Percentiles rank a stretch among this genome's conserved stretches.
Conservation (phyloP, 2,888 invertebrate genomes). For the Drosophila phalerata region DNA sequence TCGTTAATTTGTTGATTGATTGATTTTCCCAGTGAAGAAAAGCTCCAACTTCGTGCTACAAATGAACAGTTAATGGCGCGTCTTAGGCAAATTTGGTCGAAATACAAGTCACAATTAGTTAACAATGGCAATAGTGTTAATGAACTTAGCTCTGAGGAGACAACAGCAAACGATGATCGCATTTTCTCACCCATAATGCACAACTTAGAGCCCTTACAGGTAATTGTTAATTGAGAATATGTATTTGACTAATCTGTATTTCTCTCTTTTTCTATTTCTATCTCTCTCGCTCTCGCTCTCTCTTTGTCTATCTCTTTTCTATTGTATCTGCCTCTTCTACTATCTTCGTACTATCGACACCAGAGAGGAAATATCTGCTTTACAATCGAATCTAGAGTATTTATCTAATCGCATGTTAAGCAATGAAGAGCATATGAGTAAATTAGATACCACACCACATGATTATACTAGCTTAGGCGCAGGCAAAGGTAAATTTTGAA, state of each 20-base stretch:
- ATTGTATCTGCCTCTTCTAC: conserved; percentile 30
- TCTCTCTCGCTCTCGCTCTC: conserved; percentile 42
- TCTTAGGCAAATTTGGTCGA: conserved; percentile 84
- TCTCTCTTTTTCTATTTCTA: conserved; percentile 33
- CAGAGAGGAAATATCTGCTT: conserved; percentile 85
- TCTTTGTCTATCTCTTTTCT: conserved; percentile 43
- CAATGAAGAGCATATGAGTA: conserved; percentile 85
- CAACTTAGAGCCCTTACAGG: conserved; percentile 55
- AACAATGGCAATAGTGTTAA: conserved; percentile 46
- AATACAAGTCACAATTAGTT: conserved; percentile 81
- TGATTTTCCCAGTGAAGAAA: conserved; percentile 78
- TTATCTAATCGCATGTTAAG: conserved; percentile 85
- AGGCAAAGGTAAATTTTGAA: conserved; percentile 82
- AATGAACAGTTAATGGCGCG: conserved; percentile 85
- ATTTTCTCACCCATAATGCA: conserved; percentile 54
- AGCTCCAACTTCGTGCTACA: conserved; percentile 82
- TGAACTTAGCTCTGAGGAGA: conserved; percentile 46
- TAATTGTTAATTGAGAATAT: conserved; percentile 51
- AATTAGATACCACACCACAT: conserved; percentile 82
- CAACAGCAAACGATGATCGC: conserved; percentile 71
- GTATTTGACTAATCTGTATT: conserved; percentile 65
- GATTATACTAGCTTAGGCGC: conserved; percentile 83
- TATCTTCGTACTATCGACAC: conserved; percentile 10
- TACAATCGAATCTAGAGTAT: conserved; percentile 86
- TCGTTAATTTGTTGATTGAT: conserved; percentile 21